These are phyloP conservation scores for Taenioides sp. DNA, from an alignment of 2,797 vertebrate species.

Conservation along the genomic window DNA sequence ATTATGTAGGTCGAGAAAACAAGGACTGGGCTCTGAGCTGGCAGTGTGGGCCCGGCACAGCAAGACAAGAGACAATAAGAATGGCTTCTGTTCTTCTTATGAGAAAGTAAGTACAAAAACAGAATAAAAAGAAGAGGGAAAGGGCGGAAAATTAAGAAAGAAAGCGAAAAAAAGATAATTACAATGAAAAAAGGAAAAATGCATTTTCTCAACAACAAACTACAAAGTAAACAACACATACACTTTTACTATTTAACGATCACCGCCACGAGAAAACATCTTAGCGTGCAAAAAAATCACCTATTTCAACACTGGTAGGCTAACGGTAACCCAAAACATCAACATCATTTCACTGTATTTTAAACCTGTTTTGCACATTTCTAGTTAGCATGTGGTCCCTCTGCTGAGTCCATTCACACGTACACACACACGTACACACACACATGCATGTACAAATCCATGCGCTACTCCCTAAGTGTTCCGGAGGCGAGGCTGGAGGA, in stretches of 20 bases:
- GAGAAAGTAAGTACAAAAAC: too few species aligned
- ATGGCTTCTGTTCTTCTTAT: too few species aligned
- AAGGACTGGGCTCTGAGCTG: too few species aligned
- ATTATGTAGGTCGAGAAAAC: too few species aligned
- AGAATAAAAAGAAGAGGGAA: too few species aligned
- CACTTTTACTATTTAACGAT: not conserved
- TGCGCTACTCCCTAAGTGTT: conserved; percentile 19
- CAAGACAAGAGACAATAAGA: too few species aligned
- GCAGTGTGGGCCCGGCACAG: too few species aligned
- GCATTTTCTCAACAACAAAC: too few species aligned
- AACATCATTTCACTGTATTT: not conserved
- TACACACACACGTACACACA: not conserved
- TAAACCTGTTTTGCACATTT: conserved; percentile 6
- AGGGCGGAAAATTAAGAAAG: too few species aligned
- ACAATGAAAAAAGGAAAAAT: too few species aligned
- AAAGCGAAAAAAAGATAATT: too few species aligned
- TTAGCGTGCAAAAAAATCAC: not conserved
- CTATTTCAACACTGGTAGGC: not conserved
- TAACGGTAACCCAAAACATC: not conserved
- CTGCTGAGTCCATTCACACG: not conserved
- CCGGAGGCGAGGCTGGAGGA: conserved; percentile 20
- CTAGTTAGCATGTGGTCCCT: not conserved
- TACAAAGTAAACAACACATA: not conserved
- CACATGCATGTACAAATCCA: too few species aligned
- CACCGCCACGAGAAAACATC: not conserved